A percentile compares a stretch with the other conserved stretches of the same genome.
These are phyloP conservation scores for Amorpha juglandis DNA, from an alignment of 2,888 invertebrate genomes.

Conservation along the genomic window DNA sequence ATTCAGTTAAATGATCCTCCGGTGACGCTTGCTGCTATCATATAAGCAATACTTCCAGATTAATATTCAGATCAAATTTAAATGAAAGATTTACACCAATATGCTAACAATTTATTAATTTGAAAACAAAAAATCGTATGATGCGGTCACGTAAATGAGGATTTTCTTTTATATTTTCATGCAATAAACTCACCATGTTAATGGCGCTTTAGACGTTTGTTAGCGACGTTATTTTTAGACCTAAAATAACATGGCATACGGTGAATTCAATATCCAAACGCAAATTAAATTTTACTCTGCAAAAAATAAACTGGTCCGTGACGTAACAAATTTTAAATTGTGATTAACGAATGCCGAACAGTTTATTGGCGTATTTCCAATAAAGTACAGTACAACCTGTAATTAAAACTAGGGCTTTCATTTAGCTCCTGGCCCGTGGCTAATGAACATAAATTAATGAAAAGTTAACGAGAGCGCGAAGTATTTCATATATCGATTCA, in stretches of 20 bases:
- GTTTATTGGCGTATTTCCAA: neutral
- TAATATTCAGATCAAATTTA: neutral
- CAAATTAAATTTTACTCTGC: neutral
- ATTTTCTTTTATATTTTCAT: too few relatives aligned
- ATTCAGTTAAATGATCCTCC: neutral
- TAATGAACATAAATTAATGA: conserved; percentile 9
- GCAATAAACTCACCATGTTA: too few relatives aligned
- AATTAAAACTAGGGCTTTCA: neutral
- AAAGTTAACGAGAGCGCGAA: conserved; percentile 12
- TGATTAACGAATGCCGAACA: neutral
- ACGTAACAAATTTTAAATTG: neutral
- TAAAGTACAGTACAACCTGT: neutral
- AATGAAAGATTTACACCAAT: neutral
- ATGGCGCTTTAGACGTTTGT: neutral
- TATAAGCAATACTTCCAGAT: neutral
- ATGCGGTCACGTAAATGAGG: too few relatives aligned
- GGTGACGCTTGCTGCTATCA: neutral
- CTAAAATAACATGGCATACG: too few relatives aligned
- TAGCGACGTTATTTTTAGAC: neutral
- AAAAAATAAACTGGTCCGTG: neutral
- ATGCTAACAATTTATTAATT: too few relatives aligned
- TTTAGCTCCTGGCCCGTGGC: neutral
- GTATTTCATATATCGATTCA: neutral
- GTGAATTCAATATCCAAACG: neutral
- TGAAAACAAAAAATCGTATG: too few relatives aligned